A percentile compares a stretch with the other conserved stretches of the same genome.
Conservation (phyloP, 2,888 invertebrate genomes). For the Pristionchus maxplancki region DNA sequence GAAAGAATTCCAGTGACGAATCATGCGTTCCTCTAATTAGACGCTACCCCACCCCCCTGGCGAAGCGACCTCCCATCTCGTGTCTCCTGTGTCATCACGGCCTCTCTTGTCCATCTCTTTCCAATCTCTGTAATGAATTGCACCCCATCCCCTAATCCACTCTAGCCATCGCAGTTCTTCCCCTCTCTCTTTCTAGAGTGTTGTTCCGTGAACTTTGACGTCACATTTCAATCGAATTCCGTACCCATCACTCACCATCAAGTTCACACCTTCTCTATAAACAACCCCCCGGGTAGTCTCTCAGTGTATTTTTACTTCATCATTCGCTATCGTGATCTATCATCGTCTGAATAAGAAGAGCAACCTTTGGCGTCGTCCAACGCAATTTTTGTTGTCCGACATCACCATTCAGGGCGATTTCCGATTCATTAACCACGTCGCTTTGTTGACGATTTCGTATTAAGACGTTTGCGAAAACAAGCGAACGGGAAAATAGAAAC, state of each 20-base stretch:
- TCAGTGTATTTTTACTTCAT: conserved; percentile 1
- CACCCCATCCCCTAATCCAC: not conserved
- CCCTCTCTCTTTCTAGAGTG: not conserved
- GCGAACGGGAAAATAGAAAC: not conserved
- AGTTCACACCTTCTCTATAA: not conserved
- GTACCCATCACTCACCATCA: conserved; percentile 20
- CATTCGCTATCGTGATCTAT: conserved; percentile 24
- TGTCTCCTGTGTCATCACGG: not conserved
- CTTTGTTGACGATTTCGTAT: conserved; percentile 30
- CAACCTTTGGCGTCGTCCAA: not conserved
- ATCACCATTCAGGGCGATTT: not conserved
- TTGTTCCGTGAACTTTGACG: conserved; percentile 8
- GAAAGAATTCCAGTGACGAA: not conserved
- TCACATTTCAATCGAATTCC: not conserved
- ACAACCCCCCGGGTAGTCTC: conserved; percentile 23
- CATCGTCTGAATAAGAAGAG: conserved; percentile 35
- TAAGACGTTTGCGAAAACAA: not conserved
- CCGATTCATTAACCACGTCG: conserved; percentile 24
- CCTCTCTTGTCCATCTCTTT: not conserved
- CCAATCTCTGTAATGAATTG: conserved; percentile 10
- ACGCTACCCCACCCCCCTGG: not conserved
- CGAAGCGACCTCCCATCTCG: not conserved
- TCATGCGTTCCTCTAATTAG: conserved; percentile 10
- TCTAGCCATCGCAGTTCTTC: not conserved
- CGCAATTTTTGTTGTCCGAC: not conserved